These are phyloP conservation scores for Genyomyrus donnyi DNA, from an alignment of 2,113 vertebrate species.

Conservation along the genomic window DNA sequence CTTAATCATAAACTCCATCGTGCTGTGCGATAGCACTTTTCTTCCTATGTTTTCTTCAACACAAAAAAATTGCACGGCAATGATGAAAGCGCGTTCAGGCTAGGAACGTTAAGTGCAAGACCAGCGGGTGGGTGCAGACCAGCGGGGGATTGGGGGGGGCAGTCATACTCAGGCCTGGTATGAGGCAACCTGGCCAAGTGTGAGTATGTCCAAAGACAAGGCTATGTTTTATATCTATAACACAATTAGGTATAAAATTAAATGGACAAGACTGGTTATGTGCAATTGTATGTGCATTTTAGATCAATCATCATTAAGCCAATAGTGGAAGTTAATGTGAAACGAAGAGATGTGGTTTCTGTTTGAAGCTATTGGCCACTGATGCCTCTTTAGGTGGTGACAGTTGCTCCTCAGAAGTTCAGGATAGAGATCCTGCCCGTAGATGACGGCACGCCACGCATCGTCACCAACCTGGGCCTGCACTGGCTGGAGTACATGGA, in stretches of 20 bases:
- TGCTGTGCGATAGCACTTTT: background rate
- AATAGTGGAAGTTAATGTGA: background rate
- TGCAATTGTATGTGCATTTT: background rate
- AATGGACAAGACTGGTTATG: background rate
- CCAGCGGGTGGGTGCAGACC: background rate
- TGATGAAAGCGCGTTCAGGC: background rate
- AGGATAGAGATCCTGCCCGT: slow-evolving; percentile 80
- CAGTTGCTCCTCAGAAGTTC: slow-evolving; percentile 81
- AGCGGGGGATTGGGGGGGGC: background rate
- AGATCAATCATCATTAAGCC: background rate
- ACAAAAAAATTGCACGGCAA: background rate
- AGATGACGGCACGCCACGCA: slow-evolving; percentile 81
- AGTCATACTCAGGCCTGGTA: background rate
- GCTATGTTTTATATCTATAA: background rate
- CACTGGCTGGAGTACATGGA: slow-evolving; percentile 90
- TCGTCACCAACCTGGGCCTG: slow-evolving; percentile 86
- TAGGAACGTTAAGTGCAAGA: too few species aligned
- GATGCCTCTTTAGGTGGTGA: slow-evolving; percentile 64
- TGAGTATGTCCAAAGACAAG: background rate
- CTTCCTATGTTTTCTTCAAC: background rate
- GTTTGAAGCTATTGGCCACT: background rate
- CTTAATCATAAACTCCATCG: background rate
- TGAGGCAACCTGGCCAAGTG: background rate
- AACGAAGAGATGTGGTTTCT: background rate
- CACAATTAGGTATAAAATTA: background rate